Percentiles rank a stretch among this genome's conserved stretches.
Conservation (phyloP, 30 jellyfish, hydroid and myxozoan species). For the Chrysaora quinquecirrha region DNA sequence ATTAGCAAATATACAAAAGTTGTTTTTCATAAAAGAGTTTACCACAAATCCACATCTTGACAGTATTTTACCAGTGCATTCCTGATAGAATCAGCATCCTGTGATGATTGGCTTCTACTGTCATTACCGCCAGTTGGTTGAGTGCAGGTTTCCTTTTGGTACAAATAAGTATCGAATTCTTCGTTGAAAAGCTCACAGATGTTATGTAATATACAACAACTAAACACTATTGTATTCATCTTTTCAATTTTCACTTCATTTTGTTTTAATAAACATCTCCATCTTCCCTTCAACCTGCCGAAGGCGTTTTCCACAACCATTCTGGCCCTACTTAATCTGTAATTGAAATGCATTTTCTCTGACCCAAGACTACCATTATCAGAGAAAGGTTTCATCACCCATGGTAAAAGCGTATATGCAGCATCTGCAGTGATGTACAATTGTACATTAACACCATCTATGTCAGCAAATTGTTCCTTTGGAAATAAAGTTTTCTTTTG, state of each 20-base stretch:
- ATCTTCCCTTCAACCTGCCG: constrained; percentile 53
- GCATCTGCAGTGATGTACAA: constrained; percentile 37
- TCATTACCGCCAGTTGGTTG: no score
- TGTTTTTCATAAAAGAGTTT: no score
- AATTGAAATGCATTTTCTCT: constrained; percentile 22
- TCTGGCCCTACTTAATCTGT: constrained; percentile 58
- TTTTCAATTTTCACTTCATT: constrained; percentile 20
- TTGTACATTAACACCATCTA: constrained; percentile 30
- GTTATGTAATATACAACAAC: constrained; percentile 46
- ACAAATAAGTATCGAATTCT: neutral
- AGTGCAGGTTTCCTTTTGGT: neutral
- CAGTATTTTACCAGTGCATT: no score
- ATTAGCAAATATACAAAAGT: no score
- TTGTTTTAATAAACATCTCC: constrained; percentile 49
- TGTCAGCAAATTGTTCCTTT: neutral
- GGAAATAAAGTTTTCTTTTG: constrained; percentile 11
- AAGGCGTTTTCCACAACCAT: constrained; percentile 53
- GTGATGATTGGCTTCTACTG: no score
- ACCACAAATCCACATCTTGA: no score
- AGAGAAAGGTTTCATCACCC: constrained; percentile 44
- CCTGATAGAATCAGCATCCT: no score
- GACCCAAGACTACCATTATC: constrained; percentile 28
- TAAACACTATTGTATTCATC: constrained; percentile 22
- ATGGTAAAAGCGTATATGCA: constrained; percentile 37
- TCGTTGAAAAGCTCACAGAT: constrained; percentile 19